Conservation (phyloP, 1,140 invertebrate species). For the Dendroctonus valens region DNA sequence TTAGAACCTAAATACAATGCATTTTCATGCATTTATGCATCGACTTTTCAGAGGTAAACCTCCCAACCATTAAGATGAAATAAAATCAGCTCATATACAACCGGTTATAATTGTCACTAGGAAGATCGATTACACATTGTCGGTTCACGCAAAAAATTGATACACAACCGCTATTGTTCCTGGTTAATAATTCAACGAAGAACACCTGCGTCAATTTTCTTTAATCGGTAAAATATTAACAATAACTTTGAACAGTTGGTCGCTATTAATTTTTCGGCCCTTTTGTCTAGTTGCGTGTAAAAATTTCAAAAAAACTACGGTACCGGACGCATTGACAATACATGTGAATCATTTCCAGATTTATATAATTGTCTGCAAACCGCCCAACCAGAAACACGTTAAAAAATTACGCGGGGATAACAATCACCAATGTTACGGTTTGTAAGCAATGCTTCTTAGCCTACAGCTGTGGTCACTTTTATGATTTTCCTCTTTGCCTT, state of each 20-base stretch:
- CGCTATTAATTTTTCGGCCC: conserved; percentile 12
- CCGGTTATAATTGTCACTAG: no score
- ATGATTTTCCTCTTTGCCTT: background rate
- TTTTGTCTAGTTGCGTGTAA: conserved; percentile 18
- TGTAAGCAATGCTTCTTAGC: conserved; percentile 28
- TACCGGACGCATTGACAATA: conserved; percentile 31
- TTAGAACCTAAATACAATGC: no score
- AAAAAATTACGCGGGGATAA: conserved; percentile 31
- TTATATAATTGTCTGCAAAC: conserved; percentile 32
- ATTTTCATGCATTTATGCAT: no score
- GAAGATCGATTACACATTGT: no score
- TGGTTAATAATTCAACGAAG: conserved; percentile 22
- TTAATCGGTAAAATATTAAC: conserved; percentile 27
- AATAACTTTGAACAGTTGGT: conserved; percentile 24
- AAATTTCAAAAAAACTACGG: conserved; percentile 14
- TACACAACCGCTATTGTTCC: conserved; percentile 2
- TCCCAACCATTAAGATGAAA: no score
- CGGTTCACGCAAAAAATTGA: no score
- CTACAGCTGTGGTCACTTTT: conserved; percentile 11
- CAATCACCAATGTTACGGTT: conserved; percentile 29
- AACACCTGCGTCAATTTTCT: conserved; percentile 26
- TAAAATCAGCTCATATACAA: no score
- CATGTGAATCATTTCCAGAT: conserved; percentile 32
- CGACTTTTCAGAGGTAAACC: no score
- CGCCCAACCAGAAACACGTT: conserved; percentile 29